phyloP scores from a whole-genome alignment of 2,113 vertebrate genomes.

The Aegithalos caudatus region DNA sequence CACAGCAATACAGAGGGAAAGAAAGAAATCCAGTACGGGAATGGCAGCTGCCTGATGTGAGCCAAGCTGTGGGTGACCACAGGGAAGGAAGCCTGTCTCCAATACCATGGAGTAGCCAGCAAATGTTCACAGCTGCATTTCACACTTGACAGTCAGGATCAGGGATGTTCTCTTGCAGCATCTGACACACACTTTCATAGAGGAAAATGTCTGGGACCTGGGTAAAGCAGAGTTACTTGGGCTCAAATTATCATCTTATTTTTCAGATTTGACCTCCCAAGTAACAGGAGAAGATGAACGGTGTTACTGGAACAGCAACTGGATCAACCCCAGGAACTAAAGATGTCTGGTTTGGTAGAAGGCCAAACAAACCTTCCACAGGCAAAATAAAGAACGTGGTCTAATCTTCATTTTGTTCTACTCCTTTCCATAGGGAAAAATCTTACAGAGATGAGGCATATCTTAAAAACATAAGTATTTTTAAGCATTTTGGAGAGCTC shows the following conservation, averaged over 20 bases:
- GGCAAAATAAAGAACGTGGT: not conserved
- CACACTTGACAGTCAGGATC: not conserved
- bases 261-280: not conserved
- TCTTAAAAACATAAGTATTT: not conserved
- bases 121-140: not conserved
- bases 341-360: slow-evolving; percentile 39
- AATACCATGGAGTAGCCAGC: rapidly evolving
- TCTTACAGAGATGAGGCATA: not conserved
- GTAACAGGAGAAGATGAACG: not conserved
- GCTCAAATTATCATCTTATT: not conserved
- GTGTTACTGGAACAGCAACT: not conserved
- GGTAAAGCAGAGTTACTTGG: not conserved
- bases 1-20: not conserved
- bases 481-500: not conserved
- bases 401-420: slow-evolving; percentile 6
- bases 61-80: not conserved
- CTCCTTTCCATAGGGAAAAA: not conserved
- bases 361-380: slow-evolving; percentile 41
- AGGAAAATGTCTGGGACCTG: not conserved
- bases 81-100: not conserved
- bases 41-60: not conserved
- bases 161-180: not conserved
- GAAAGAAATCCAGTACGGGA: not conserved
- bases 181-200: not conserved
- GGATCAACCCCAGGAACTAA: slow-evolving; percentile 6